Conservation (phyloP, 2,888 invertebrate genomes). For the Mythimna impura region DNA sequence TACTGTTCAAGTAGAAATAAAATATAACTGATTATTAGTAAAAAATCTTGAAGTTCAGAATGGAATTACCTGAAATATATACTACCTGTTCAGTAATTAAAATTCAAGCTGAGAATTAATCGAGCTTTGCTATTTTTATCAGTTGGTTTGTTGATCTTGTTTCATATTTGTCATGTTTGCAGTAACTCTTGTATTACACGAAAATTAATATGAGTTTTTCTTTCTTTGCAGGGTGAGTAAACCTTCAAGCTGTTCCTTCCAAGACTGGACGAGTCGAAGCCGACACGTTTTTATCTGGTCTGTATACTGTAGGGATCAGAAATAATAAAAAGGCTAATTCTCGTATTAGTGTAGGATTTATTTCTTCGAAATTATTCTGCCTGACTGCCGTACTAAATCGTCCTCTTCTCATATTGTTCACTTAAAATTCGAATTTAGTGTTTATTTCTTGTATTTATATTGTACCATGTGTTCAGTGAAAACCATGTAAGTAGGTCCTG, state of each 20-base stretch:
- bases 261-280: background rate
- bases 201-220: slow-evolving; percentile 6
- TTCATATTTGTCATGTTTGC: background rate
- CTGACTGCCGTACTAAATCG: no score
- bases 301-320: background rate
- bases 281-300: background rate
- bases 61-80: slow-evolving; percentile 5
- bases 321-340: no score
- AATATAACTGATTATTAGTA: no score
- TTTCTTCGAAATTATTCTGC: no score
- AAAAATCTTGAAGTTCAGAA: background rate
- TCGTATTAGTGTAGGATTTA: no score
- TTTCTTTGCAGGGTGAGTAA: slow-evolving; percentile 50
- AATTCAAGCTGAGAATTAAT: background rate
- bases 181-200: background rate
- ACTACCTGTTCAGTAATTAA: slow-evolving; percentile 1
- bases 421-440: no score
- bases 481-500: no score
- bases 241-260: background rate
- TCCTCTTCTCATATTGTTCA: no score
- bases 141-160: background rate
- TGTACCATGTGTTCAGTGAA: no score
- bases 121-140: background rate
- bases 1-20: no score
- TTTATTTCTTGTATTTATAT: no score